Evolutionary conservation across 1,140 invertebrate species (phyloP).

Genomic region (Nasonia vitripennis): DNA sequence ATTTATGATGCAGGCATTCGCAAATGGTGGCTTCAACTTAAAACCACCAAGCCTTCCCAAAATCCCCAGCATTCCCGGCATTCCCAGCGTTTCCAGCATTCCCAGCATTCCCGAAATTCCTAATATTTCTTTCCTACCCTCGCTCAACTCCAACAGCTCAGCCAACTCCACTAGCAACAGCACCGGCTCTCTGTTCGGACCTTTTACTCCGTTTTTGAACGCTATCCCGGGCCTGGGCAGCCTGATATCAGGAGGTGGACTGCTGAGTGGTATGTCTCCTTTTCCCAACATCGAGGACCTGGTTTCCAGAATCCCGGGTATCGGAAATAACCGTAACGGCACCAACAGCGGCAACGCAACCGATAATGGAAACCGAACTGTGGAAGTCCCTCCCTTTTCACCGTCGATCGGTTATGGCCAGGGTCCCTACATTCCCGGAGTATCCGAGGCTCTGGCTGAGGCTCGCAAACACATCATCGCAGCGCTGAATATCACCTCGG

Average conservation of each 20-base stretch:
- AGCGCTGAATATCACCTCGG: constrained; percentile 50
- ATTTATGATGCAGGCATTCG: neutral
- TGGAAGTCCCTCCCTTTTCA: neutral
- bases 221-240: too few relatives aligned
- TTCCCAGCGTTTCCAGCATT: neutral
- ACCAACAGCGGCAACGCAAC: neutral
- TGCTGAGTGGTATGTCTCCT: neutral
- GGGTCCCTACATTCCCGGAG: constrained; percentile 48
- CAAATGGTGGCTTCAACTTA: neutral
- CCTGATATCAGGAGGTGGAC: too few relatives aligned
- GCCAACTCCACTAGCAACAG: neutral
- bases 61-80: neutral
- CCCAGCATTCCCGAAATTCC: neutral
- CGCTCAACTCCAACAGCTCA: neutral
- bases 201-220: neutral
- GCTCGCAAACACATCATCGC: constrained; percentile 48
- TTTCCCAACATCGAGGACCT: constrained; percentile 1
- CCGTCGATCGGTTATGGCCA: neutral
- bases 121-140: neutral
- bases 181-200: neutral
- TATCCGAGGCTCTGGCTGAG: constrained; percentile 41
- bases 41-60: neutral
- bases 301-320: neutral
- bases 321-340: neutral
- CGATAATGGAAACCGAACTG: neutral